Evolutionary conservation across 92 coral and sea anemone genomes (phyloP).

Genomic region (Paragorgia papillata): DNA sequence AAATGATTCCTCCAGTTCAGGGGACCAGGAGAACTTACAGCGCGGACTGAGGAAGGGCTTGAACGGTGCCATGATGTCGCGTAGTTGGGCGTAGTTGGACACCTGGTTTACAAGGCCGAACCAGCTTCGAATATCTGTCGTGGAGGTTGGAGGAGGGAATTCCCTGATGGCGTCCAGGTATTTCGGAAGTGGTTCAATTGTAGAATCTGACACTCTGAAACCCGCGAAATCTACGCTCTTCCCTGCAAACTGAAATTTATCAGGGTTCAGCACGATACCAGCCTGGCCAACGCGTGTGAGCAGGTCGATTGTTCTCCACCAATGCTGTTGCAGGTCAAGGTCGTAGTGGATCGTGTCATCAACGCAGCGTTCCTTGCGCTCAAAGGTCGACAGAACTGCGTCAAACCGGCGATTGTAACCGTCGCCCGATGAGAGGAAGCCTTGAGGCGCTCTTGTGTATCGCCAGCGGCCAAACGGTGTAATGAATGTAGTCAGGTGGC

Average conservation of each 20-base stretch:
- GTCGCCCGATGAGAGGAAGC: conserved; percentile 68
- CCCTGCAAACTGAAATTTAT: conserved; percentile 58
- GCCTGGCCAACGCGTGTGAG: conserved; percentile 77
- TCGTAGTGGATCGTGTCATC: conserved; percentile 77
- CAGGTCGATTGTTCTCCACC: conserved; percentile 70
- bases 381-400: conserved; percentile 63
- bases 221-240: conserved; percentile 65
- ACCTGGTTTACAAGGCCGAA: conserved; percentile 81
- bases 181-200: conserved; percentile 74
- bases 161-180: conserved; percentile 70
- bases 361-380: conserved; percentile 71
- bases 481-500: conserved; percentile 59
- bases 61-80: no score
- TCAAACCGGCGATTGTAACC: conserved; percentile 73
- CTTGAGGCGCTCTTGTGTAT: conserved; percentile 62
- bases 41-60: no score
- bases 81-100: no score
- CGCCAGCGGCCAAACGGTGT: conserved; percentile 47
- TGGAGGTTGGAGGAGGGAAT: conserved; percentile 67
- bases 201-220: conserved; percentile 56
- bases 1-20: no score
- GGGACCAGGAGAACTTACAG: no score
- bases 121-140: conserved; percentile 72
- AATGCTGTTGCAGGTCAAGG: conserved; percentile 70
- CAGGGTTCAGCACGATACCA: conserved; percentile 63